Percentiles rank a stretch among this genome's conserved stretches.
Conservation (phyloP, 2,797 vertebrate species). For the Eupleurogrammus muticus region DNA sequence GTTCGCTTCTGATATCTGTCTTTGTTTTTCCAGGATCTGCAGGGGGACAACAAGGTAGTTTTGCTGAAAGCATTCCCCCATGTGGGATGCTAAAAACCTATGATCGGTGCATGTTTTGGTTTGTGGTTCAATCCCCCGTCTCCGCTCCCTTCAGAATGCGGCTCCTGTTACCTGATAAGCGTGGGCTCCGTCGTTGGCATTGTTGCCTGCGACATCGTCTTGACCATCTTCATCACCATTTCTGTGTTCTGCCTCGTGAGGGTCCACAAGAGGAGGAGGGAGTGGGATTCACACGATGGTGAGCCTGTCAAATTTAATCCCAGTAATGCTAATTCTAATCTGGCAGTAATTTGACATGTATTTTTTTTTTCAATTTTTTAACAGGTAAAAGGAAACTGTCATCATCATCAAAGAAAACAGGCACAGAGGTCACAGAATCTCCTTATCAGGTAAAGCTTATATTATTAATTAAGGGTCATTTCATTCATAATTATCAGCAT, state of each 20-base stretch:
- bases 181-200: slow-evolving; percentile 75
- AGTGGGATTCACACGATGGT: slow-evolving; percentile 64
- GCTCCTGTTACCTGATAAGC: slow-evolving; percentile 77
- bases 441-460: slow-evolving; percentile 82
- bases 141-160: slow-evolving; percentile 70
- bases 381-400: slow-evolving; percentile 70
- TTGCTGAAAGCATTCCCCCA: background rate
- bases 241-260: slow-evolving; percentile 78
- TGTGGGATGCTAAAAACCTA: background rate
- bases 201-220: slow-evolving; percentile 80
- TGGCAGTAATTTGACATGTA: background rate
- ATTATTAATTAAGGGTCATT: background rate
- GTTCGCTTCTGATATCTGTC: background rate
- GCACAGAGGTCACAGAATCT: slow-evolving; percentile 79
- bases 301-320: background rate
- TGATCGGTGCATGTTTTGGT: background rate
- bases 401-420: slow-evolving; percentile 68
- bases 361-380: slow-evolving; percentile 6
- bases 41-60: slow-evolving; percentile 75
- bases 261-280: slow-evolving; percentile 61
- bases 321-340: background rate
- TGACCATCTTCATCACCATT: slow-evolving; percentile 82
- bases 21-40: slow-evolving; percentile 70
- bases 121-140: slow-evolving; percentile 4
- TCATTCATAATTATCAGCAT: background rate